Evolutionary conservation across 1,140 invertebrate species (phyloP).

Genomic region (Melanaphis sacchari): DNA sequence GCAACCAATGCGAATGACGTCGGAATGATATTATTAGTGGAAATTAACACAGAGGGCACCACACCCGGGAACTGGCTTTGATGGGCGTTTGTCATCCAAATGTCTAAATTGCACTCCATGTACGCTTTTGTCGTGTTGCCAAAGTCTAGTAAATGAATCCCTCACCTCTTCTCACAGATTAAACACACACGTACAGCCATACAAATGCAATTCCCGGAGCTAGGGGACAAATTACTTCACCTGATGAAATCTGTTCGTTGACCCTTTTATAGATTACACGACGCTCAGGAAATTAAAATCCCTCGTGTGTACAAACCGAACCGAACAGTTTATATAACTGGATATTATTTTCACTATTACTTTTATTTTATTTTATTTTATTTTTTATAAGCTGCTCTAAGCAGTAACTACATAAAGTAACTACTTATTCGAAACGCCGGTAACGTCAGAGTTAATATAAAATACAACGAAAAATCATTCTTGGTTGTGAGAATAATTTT

Average conservation of each 20-base stretch:
- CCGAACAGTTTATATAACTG: background rate
- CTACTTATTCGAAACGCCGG: background rate
- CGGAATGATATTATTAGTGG: slow-evolving; percentile 30
- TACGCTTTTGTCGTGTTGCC: slow-evolving; percentile 47
- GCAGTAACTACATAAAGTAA: background rate
- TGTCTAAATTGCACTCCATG: slow-evolving; percentile 39
- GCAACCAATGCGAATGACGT: background rate
- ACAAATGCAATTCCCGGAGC: background rate
- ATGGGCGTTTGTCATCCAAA: slow-evolving; percentile 49
- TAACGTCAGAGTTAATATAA: background rate
- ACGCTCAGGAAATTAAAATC: slow-evolving; percentile 53
- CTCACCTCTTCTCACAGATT: background rate
- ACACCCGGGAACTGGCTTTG: background rate
- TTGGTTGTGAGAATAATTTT: background rate
- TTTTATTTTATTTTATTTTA: background rate
- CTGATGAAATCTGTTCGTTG: slow-evolving; percentile 55
- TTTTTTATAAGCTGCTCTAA: background rate
- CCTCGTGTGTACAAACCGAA: background rate
- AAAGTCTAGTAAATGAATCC: slow-evolving; percentile 50
- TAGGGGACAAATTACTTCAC: slow-evolving; percentile 56
- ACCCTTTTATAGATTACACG: slow-evolving; percentile 53
- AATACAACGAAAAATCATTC: background rate
- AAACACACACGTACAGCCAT: background rate
- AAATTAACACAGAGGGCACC: slow-evolving; percentile 7
- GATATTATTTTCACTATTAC: background rate